A percentile compares a stretch with the other conserved stretches of the same genome.
Conservation (phyloP, 2,113 vertebrate genomes). For the Neolamprologus kungweensis region DNA sequence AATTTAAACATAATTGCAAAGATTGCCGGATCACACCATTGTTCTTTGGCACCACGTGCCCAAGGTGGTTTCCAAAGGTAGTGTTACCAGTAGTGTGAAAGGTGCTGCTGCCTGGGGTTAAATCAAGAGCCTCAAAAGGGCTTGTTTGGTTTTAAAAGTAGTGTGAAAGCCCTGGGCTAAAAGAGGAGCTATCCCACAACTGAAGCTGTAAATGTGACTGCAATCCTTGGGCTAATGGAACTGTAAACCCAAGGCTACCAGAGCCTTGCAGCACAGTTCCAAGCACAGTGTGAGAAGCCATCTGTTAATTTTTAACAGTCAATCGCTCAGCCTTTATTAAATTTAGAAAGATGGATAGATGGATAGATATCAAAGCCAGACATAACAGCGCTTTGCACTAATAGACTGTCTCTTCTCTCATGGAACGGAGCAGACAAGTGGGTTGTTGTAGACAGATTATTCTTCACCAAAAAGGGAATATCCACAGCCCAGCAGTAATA, state of each 20-base stretch:
- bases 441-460: slow-evolving; percentile 1
- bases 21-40: background rate
- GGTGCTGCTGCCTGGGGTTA: background rate
- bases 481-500: slow-evolving; percentile 2
- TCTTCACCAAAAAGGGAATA: slow-evolving; percentile 11
- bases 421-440: background rate
- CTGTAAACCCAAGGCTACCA: slow-evolving; percentile 21
- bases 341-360: background rate
- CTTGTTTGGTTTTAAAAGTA: slow-evolving; percentile 6
- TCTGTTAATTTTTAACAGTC: background rate
- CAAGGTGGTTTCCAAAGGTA: background rate
- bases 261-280: background rate
- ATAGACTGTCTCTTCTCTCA: background rate
- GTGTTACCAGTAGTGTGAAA: background rate
- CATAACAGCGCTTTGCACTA: background rate
- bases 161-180: slow-evolving; percentile 9
- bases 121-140: background rate
- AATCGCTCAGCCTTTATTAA: background rate
- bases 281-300: background rate
- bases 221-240: slow-evolving; percentile 14
- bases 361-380: background rate
- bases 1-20: background rate
- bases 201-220: slow-evolving; percentile 30
- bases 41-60: background rate
- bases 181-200: background rate